phyloP scores from a whole-genome alignment of 2,888 invertebrate genomes.

The Escarpia spicata region DNA sequence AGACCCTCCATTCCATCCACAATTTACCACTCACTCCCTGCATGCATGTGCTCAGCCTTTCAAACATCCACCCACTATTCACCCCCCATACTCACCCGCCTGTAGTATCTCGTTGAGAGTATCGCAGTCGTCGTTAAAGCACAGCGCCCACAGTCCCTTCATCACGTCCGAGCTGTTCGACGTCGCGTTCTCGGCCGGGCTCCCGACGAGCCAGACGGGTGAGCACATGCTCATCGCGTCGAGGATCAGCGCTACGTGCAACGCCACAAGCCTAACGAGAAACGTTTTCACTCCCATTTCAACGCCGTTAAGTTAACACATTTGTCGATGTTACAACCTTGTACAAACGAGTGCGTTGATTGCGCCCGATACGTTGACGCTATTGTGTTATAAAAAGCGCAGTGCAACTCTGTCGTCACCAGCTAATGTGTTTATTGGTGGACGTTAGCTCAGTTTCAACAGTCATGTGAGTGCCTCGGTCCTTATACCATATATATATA shows the following conservation, averaged over 20 bases:
- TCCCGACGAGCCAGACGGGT: background rate
- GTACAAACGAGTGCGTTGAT: background rate
- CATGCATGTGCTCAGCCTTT: no score
- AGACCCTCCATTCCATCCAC: no score
- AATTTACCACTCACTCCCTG: no score
- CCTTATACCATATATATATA: no score
- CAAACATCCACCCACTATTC: background rate
- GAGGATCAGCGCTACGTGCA: background rate
- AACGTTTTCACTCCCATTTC: background rate
- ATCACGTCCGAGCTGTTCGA: background rate
- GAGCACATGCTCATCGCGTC: background rate
- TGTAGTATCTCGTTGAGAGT: background rate
- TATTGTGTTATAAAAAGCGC: background rate
- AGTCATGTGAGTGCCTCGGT: background rate
- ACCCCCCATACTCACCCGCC: background rate
- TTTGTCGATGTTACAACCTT: background rate
- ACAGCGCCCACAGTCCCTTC: conserved; percentile 16
- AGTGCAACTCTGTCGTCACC: background rate
- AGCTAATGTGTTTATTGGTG: background rate
- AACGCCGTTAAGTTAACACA: background rate
- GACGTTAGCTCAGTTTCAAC: background rate
- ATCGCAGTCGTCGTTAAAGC: background rate
- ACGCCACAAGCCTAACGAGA: background rate
- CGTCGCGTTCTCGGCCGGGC: background rate
- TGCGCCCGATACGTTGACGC: background rate